These are phyloP conservation scores for Brachionus rotundiformis DNA, from an alignment of 1,140 invertebrate genomes.

Conservation along the genomic window DNA sequence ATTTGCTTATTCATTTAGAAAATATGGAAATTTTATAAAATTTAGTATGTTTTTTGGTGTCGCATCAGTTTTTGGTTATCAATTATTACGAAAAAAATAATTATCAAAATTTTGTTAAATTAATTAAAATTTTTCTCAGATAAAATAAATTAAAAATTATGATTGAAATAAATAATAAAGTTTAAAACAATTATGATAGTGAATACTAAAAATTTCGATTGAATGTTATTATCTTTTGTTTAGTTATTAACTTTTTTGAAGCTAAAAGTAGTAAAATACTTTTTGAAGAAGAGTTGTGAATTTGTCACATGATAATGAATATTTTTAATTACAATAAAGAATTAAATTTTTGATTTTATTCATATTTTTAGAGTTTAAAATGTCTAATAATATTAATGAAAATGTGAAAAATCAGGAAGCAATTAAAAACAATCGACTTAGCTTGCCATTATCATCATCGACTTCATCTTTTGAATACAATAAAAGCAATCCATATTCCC, in stretches of 20 bases:
- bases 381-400: slow-evolving; percentile 1
- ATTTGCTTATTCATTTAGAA: background rate
- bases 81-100: background rate
- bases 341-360: background rate
- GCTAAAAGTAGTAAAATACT: slow-evolving; percentile 46
- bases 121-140: background rate
- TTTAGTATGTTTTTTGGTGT: slow-evolving; percentile 9
- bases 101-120: background rate
- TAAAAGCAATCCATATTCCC: background rate
- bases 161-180: background rate
- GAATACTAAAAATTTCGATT: background rate
- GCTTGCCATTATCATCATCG: background rate
- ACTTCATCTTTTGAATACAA: background rate
- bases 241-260: no score
- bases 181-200: background rate
- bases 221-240: no score
- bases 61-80: background rate
- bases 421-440: background rate
- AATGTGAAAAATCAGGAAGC: background rate
- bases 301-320: slow-evolving; percentile 1
- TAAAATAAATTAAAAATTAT: background rate
- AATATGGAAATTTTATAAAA: slow-evolving; percentile 7
- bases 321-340: background rate
- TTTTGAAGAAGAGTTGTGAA: background rate
- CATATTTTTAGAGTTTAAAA: background rate